phyloP scores from a whole-genome alignment of 37 sponge, comb jelly and placozoan genomes.

The Beroe ovata region DNA sequence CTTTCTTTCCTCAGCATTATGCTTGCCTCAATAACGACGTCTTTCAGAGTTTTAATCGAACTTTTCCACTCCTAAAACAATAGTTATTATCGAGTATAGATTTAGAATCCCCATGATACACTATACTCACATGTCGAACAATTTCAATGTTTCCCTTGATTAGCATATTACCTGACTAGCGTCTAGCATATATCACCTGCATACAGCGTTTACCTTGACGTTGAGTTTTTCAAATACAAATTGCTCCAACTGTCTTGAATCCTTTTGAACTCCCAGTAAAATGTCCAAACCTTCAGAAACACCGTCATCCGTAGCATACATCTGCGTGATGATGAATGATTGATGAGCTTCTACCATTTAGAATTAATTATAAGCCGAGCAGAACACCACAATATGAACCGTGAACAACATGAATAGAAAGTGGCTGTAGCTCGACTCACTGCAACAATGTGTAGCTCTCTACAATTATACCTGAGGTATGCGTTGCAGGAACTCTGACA shows the following conservation, averaged over 20 bases:
- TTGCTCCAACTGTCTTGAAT: constrained; percentile 1
- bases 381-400: too few relatives aligned
- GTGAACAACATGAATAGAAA: too few relatives aligned
- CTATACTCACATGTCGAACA: too few relatives aligned
- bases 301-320: not conserved
- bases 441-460: too few relatives aligned
- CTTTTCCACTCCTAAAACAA: constrained; percentile 1
- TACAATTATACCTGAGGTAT: too few relatives aligned
- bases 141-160: not conserved
- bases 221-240: constrained; percentile 1
- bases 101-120: too few relatives aligned
- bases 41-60: not conserved
- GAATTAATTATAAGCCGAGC: too few relatives aligned
- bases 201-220: constrained; percentile 15
- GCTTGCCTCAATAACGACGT: not conserved
- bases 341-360: too few relatives aligned
- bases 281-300: not conserved
- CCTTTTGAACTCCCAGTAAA: not conserved
- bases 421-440: too few relatives aligned
- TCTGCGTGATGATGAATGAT: not conserved
- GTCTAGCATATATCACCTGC: not conserved
- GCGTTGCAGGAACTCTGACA: too few relatives aligned
- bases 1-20: not conserved
- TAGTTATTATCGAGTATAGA: too few relatives aligned
- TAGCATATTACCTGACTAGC: not conserved